Conservation (phyloP, 2,113 vertebrate genomes). For the Bos indicus region DNA sequence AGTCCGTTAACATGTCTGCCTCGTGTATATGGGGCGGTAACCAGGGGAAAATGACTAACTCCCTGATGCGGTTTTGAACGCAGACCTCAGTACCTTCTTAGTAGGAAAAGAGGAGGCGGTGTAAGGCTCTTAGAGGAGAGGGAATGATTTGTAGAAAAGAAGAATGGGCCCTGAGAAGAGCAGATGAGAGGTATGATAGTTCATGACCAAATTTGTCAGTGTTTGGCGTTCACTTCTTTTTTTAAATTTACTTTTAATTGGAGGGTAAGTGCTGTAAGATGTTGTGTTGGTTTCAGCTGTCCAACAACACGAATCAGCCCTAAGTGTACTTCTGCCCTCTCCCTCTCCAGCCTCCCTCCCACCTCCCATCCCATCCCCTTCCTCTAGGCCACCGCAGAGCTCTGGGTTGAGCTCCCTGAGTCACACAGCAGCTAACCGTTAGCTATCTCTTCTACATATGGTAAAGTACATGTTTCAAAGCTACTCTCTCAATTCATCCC, state of each 20-base stretch:
- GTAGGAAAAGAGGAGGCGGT: background rate
- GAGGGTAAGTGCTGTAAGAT: background rate
- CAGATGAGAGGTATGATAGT: background rate
- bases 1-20: background rate
- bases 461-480: background rate
- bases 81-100: background rate
- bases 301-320: background rate
- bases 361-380: background rate
- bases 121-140: background rate
- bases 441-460: background rate
- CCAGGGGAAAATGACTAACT: background rate
- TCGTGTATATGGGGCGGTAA: background rate
- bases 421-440: background rate
- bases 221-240: background rate
- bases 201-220: background rate
- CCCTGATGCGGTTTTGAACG: background rate
- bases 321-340: background rate
- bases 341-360: background rate
- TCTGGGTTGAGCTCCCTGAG: background rate
- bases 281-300: background rate
- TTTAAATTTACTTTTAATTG: background rate
- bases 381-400: background rate
- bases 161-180: background rate
- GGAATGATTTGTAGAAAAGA: background rate
- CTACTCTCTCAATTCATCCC: background rate